Evolutionary conservation across 2,113 vertebrate species (phyloP), one percentile per base, ranked within the genome.

Genomic region (Macaca mulatta): DNA sequence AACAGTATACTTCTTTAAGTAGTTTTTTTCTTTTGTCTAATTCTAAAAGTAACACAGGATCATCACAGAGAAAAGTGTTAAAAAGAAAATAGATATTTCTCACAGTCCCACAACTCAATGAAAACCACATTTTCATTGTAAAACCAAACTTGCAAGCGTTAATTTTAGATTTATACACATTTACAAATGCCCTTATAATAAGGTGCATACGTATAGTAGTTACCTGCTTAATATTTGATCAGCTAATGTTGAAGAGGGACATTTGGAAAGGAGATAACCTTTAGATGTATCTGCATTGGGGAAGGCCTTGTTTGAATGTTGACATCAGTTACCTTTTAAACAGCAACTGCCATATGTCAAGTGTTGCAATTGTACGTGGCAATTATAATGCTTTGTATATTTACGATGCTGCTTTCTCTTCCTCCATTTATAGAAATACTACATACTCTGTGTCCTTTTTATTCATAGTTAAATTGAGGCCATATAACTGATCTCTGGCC

Each of bases 51-150:
- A 77, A 48, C 84, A n/a, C 9, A 32, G 48, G n/a, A 82, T 64
- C 75, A 40, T 7, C 40, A 50, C 48, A 50, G 48, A 48, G 32
- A 74, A 92, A 86, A 75, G 14, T 55, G 1, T 70, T 92, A 67
- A 83, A 40, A 82, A 90, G 30, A 88, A 96, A 91, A 70, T 40
- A 64, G 74, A 30, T 78, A 40, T 95, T 70, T 90, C 9, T 13
- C 18, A 13, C 16, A 40, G 14, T 89, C 16, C 40, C 35, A 72
- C 14, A 30, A 2, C 20, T 94, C n/a, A 55, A 22, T 78, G 40
- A 45, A 95, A 86, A 74, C 8, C 6, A 50, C 2, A 8, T n/a
- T 40, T 80, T 72, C 35, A n/a, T 23, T 74, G 30, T 38, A 89
- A 79, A 72, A 43, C 11, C 12, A 83, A n/a, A 12, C 20, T 55